Percentiles rank a stretch among this genome's conserved stretches.
These are phyloP conservation scores for Hirtodrosophila histrioides DNA, from an alignment of 2,888 invertebrate species.

Conservation along the genomic window DNA sequence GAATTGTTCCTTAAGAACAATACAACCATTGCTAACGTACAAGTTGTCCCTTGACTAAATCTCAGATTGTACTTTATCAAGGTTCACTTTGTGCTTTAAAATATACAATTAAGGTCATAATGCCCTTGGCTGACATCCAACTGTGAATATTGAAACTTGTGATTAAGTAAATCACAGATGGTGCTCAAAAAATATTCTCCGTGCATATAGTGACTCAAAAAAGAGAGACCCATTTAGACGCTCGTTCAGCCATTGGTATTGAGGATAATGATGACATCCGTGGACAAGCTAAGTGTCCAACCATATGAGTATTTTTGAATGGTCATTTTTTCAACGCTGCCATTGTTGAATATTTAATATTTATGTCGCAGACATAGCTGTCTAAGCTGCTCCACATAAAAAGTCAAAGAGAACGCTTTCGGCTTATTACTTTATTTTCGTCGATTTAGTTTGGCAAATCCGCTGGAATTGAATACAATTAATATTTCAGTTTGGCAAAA, in stretches of 20 bases:
- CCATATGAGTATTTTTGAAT: constrained; percentile 45
- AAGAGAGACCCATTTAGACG: constrained; percentile 54
- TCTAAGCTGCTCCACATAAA: too few species aligned
- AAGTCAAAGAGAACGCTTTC: too few species aligned
- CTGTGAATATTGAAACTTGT: too few species aligned
- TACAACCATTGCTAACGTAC: too few species aligned
- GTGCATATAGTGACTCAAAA: constrained; percentile 41
- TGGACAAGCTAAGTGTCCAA: constrained; percentile 44
- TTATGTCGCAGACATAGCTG: constrained; percentile 34
- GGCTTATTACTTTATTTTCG: too few species aligned
- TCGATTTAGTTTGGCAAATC: background rate
- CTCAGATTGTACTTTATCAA: too few species aligned
- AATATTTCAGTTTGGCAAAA: constrained; percentile 65
- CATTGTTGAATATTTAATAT: constrained; percentile 64
- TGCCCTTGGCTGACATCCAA: too few species aligned
- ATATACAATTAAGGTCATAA: too few species aligned
- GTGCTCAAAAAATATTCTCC: constrained; percentile 1
- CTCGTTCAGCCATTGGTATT: constrained; percentile 59
- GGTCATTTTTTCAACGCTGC: constrained; percentile 19
- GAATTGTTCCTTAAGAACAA: too few species aligned
- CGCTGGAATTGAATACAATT: constrained; percentile 55
- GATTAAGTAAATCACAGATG: too few species aligned
- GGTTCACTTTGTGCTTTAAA: too few species aligned
- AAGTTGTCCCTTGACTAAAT: too few species aligned
- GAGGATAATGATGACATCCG: constrained; percentile 41